Evolutionary conservation across 2,113 vertebrate genomes (phyloP).

Genomic region (Phyllostomus hastatus): DNA sequence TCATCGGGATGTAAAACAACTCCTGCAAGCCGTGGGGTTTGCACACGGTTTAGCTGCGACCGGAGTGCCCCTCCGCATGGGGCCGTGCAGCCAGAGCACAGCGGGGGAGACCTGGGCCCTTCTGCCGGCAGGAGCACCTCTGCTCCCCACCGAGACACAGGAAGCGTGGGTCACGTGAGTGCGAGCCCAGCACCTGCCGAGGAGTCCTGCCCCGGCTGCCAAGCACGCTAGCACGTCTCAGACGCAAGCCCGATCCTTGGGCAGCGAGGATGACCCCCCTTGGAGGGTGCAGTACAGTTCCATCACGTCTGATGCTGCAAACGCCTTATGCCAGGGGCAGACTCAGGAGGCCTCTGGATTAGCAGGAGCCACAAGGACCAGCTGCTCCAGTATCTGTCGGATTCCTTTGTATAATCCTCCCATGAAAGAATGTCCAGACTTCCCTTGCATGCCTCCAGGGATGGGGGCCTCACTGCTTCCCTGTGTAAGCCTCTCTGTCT

Average conservation of each 20-base stretch:
- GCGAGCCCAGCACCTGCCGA: neutral
- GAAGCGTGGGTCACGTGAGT: fast-evolving
- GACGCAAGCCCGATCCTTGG: neutral
- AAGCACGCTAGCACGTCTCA: fast-evolving
- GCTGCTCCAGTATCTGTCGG: neutral
- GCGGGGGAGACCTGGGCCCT: neutral
- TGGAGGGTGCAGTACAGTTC: neutral
- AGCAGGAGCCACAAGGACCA: neutral
- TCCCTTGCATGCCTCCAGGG: neutral
- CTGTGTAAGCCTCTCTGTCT: neutral
- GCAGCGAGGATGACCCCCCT: fast-evolving
- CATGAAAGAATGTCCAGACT: neutral
- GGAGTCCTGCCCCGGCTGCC: neutral
- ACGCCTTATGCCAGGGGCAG: neutral
- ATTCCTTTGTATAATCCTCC: neutral
- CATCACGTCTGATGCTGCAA: fast-evolving
- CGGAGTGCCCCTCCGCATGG: fast-evolving
- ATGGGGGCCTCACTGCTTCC: neutral
- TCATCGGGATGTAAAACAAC: neutral
- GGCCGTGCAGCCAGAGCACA: neutral
- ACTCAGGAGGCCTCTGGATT: neutral
- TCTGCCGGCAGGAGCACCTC: fast-evolving
- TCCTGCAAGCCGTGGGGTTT: fast-evolving
- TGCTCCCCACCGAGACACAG: neutral
- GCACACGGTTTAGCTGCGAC: neutral